A percentile compares a stretch with the other conserved stretches of the same genome.
These are phyloP conservation scores for Matsumurasca onukii DNA, from an alignment of 1,140 invertebrate genomes.

Conservation along the genomic window DNA sequence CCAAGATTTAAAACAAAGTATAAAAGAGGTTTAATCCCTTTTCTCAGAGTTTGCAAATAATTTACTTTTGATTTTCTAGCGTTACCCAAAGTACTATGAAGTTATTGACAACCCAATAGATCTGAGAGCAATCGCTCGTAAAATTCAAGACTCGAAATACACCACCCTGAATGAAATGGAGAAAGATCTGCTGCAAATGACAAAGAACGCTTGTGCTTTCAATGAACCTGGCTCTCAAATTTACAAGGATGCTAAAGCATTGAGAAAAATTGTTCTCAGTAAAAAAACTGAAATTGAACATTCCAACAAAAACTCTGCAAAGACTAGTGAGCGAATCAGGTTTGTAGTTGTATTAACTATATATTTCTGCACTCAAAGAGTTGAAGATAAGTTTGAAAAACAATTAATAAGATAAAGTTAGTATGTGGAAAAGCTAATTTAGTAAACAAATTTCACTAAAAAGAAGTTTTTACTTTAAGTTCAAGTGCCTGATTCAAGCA, in stretches of 20 bases:
- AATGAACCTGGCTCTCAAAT: slow-evolving; percentile 97
- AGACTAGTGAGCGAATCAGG: slow-evolving; percentile 61
- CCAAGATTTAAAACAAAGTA: too few species aligned
- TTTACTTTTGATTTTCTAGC: slow-evolving; percentile 52
- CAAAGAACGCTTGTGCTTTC: slow-evolving; percentile 93
- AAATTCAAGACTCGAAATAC: slow-evolving; percentile 85
- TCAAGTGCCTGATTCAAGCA: too few species aligned
- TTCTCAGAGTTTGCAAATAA: too few species aligned
- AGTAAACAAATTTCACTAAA: too few species aligned
- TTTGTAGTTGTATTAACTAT: too few species aligned
- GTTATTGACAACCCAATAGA: slow-evolving; percentile 96
- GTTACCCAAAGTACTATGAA: slow-evolving; percentile 96
- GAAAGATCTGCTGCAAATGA: slow-evolving; percentile 87
- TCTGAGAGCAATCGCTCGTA: slow-evolving; percentile 87
- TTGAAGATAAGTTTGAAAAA: too few species aligned
- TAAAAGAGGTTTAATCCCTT: too few species aligned
- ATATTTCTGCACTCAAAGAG: too few species aligned
- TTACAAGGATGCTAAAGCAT: slow-evolving; percentile 90
- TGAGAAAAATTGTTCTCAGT: slow-evolving; percentile 73
- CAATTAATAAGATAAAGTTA: too few species aligned
- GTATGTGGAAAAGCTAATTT: too few species aligned
- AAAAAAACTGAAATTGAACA: slow-evolving; percentile 69
- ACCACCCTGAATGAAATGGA: slow-evolving; percentile 78
- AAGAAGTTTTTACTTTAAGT: too few species aligned
- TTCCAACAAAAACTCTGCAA: slow-evolving; percentile 51